A percentile compares a stretch with the other conserved stretches of the same genome.
Evolutionary conservation across 1,140 invertebrate species (phyloP).

Genomic region (Copidosoma floridanum): DNA sequence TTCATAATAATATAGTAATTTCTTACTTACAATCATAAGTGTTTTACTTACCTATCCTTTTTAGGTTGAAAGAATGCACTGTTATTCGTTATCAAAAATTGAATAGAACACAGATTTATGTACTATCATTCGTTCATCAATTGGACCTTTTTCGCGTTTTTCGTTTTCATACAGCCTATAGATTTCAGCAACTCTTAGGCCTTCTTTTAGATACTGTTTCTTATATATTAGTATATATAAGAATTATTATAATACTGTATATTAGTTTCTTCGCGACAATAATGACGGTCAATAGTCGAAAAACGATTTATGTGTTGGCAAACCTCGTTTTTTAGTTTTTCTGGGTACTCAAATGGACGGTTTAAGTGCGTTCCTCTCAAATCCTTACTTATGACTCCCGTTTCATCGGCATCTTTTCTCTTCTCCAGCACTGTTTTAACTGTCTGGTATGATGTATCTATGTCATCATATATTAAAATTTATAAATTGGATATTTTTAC

Average conservation of each 20-base stretch:
- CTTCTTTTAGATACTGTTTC: neutral
- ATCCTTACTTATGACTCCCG: neutral
- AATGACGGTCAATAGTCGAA: neutral
- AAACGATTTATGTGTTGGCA: constrained; percentile 31
- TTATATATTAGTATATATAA: no score
- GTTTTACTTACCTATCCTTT: no score
- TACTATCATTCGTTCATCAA: no score
- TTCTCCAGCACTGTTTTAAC: neutral
- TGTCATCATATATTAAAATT: neutral
- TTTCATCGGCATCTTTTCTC: neutral
- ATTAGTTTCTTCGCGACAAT: neutral
- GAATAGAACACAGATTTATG: no score
- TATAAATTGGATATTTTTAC: neutral
- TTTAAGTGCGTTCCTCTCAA: neutral
- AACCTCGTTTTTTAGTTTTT: constrained; percentile 15
- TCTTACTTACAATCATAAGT: no score
- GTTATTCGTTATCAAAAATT: no score
- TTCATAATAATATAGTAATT: no score
- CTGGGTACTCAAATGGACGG: constrained; percentile 17
- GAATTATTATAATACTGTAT: no score
- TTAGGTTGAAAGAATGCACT: no score
- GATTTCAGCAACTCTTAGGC: neutral
- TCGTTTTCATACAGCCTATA: no score
- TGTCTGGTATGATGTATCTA: constrained; percentile 1
- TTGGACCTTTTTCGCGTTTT: no score